These are phyloP conservation scores for Aelia acuminata DNA, from an alignment of 2,888 invertebrate species.

Conservation along the genomic window DNA sequence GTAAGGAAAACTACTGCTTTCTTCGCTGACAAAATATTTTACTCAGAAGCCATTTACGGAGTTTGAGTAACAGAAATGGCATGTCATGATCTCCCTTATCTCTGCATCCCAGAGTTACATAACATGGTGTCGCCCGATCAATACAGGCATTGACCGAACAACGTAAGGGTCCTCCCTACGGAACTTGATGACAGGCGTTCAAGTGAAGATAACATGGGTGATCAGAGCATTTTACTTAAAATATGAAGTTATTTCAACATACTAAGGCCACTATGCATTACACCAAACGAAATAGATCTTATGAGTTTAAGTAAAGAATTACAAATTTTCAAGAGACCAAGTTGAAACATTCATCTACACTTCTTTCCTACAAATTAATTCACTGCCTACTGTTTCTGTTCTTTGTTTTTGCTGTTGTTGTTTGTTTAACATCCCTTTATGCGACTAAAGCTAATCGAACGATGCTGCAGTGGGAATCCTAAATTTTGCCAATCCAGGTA, in stretches of 20 bases:
- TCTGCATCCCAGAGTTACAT: neutral
- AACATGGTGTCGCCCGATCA: neutral
- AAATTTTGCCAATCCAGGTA: too few relatives aligned
- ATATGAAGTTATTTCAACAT: neutral
- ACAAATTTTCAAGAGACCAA: too few relatives aligned
- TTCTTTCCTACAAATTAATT: too few relatives aligned
- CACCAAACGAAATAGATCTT: too few relatives aligned
- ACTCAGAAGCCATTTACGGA: neutral
- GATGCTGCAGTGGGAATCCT: too few relatives aligned
- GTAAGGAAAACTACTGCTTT: too few relatives aligned
- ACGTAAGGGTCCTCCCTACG: neutral
- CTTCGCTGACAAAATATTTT: neutral
- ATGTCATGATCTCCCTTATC: conserved; percentile 16
- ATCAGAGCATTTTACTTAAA: neutral
- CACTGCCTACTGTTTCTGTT: too few relatives aligned
- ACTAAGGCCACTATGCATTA: neutral
- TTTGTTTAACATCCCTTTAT: too few relatives aligned
- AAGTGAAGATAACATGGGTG: neutral
- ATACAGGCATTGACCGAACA: neutral
- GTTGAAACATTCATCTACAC: too few relatives aligned
- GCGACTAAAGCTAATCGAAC: too few relatives aligned
- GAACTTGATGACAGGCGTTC: neutral
- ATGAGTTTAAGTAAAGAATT: too few relatives aligned
- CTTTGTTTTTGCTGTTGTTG: too few relatives aligned
- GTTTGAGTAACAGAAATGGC: neutral